Evolutionary conservation across 2,113 vertebrate genomes (phyloP).

Genomic region (Colistium nudipinnis): DNA sequence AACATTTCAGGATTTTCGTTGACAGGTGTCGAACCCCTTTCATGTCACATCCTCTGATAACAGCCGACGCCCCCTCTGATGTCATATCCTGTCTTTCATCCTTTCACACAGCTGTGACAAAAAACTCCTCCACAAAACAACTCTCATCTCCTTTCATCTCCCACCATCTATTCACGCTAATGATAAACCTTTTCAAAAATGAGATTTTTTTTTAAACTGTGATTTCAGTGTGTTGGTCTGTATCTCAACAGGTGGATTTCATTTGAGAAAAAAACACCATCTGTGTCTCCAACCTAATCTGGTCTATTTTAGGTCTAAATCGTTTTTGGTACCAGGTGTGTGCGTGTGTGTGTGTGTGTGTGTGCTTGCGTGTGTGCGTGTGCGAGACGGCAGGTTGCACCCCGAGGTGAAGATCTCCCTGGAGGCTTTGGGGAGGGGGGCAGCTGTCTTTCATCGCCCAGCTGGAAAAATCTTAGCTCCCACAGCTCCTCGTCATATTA

Average conservation of each 20-base stretch:
- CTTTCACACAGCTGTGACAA: conserved; percentile 30
- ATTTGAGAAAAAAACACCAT: conserved; percentile 33
- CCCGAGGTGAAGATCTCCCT: conserved; percentile 37
- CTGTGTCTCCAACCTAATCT: conserved; percentile 48
- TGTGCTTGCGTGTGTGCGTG: conserved; percentile 14
- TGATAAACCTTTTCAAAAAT: conserved; percentile 23
- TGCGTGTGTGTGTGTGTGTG: conserved; percentile 21
- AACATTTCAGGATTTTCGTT: no score
- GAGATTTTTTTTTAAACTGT: conserved; percentile 30
- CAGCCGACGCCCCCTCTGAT: conserved; percentile 46
- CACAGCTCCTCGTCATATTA: conserved; percentile 45
- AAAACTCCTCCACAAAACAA: conserved; percentile 5
- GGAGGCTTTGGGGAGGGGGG: background rate
- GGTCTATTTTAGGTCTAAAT: conserved; percentile 50
- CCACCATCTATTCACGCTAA: background rate
- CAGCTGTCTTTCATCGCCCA: conserved; percentile 66
- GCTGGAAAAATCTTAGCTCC: conserved; percentile 57
- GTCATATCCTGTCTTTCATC: conserved; percentile 44
- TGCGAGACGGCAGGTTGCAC: conserved; percentile 35
- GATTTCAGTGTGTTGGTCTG: background rate
- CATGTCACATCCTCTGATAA: conserved; percentile 51
- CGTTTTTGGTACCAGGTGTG: conserved; percentile 52
- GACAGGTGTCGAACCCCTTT: background rate
- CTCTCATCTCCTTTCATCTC: conserved; percentile 2
- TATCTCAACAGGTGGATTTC: conserved; percentile 47